These are phyloP conservation scores for Harpagoxenus sublaevis DNA, from an alignment of 2,888 invertebrate species.

Conservation along the genomic window DNA sequence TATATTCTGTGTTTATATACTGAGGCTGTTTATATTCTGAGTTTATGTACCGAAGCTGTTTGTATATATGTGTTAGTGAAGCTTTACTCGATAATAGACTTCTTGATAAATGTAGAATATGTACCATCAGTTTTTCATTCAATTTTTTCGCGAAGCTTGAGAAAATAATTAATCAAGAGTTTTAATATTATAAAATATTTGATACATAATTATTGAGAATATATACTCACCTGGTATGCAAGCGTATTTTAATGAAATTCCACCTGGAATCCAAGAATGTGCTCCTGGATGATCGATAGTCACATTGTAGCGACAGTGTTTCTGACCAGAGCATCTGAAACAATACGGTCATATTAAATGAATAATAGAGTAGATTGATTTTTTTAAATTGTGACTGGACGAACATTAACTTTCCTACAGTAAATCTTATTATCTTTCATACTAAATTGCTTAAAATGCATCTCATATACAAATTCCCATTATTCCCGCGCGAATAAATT, in stretches of 20 bases:
- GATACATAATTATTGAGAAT: too few species aligned
- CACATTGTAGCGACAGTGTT: constrained; percentile 91
- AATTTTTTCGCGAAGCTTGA: not conserved
- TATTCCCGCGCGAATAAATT: not conserved
- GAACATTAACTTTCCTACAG: not conserved
- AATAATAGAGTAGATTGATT: not conserved
- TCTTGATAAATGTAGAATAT: not conserved
- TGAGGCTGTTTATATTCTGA: not conserved
- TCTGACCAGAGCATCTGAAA: constrained; percentile 91
- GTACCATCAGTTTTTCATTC: too few species aligned
- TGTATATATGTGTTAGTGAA: not conserved
- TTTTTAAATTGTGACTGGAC: not conserved
- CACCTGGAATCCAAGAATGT: constrained; percentile 89
- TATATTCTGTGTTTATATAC: too few species aligned
- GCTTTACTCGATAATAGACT: not conserved
- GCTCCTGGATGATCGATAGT: constrained; percentile 90
- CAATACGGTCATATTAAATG: not conserved
- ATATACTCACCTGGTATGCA: constrained; percentile 90
- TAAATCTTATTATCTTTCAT: not conserved
- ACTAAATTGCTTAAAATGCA: not conserved
- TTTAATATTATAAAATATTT: not conserved
- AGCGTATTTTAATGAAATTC: constrained; percentile 90
- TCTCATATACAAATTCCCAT: not conserved
- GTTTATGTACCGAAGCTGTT: not conserved
- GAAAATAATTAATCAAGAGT: not conserved